Evolutionary conservation across 2,113 vertebrate genomes (phyloP).

Genomic region (Chinchilla lanigera): DNA sequence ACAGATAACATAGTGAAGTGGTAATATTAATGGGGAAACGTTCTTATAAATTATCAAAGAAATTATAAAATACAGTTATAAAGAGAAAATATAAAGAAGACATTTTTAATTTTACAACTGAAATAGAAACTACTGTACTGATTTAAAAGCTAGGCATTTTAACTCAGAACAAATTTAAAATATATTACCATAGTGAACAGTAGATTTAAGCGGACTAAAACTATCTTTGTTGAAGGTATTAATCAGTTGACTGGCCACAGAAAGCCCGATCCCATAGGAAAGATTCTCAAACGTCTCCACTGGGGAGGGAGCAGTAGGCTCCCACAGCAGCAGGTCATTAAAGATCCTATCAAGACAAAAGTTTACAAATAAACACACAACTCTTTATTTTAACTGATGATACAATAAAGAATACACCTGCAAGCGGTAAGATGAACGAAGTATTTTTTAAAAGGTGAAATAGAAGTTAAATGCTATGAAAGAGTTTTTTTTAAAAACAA

Average conservation of each 20-base stretch:
- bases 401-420: slow-evolving; percentile 25
- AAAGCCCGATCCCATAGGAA: slow-evolving; percentile 96
- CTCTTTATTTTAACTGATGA: not conserved
- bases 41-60: not conserved
- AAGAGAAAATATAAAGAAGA: slow-evolving; percentile 22
- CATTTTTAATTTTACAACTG: slow-evolving; percentile 1
- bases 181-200: slow-evolving; percentile 93
- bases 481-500: not conserved
- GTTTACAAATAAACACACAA: not conserved
- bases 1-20: not conserved
- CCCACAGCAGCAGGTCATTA: slow-evolving; percentile 97
- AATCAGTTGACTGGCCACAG: slow-evolving; percentile 98
- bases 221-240: slow-evolving; percentile 97
- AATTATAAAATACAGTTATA: slow-evolving; percentile 28
- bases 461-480: not conserved
- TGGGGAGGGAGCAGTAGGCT: slow-evolving; percentile 97
- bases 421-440: not conserved
- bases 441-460: not conserved
- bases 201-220: slow-evolving; percentile 94
- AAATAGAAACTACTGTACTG: slow-evolving; percentile 9
- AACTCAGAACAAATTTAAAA: slow-evolving; percentile 68
- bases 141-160: not conserved
- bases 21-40: not conserved
- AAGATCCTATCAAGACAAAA: slow-evolving; percentile 92
- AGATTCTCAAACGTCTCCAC: slow-evolving; percentile 98